Conservation (phyloP, 2,113 vertebrate genomes). For the Phylloscopus whistleri region DNA sequence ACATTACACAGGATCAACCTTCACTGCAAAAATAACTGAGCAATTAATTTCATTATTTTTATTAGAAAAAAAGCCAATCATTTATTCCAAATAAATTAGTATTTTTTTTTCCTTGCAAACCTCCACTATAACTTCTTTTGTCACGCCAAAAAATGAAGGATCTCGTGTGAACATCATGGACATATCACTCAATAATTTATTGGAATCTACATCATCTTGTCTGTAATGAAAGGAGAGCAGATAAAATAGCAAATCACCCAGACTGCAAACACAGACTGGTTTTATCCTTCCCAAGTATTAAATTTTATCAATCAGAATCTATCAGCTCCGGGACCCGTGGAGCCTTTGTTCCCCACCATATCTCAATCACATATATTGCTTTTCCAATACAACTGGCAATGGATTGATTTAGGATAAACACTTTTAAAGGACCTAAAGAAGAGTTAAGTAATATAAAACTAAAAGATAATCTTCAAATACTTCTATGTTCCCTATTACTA, state of each 20-base stretch:
- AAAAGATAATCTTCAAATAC: slow-evolving; percentile 33
- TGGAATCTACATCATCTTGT: not conserved
- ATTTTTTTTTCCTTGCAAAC: not conserved
- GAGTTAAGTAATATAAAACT: not conserved
- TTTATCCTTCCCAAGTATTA: slow-evolving; percentile 63
- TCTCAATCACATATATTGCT: slow-evolving; percentile 55
- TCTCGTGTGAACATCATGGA: not conserved
- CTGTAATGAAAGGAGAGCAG: not conserved
- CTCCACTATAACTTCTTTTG: not conserved
- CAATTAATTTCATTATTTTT: not conserved
- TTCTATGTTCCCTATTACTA: not conserved
- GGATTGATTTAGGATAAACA: slow-evolving; percentile 53
- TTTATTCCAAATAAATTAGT: not conserved
- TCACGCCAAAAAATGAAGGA: not conserved
- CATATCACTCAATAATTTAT: slow-evolving; percentile 36
- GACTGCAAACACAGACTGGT: not conserved
- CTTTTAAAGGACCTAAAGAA: not conserved
- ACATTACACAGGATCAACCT: not conserved
- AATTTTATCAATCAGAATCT: slow-evolving; percentile 64
- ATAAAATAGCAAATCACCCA: slow-evolving; percentile 31
- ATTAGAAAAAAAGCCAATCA: not conserved
- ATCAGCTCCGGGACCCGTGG: slow-evolving; percentile 4
- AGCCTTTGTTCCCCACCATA: slow-evolving; percentile 41
- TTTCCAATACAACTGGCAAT: slow-evolving; percentile 40
- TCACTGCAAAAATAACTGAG: not conserved